These are phyloP conservation scores for Gnathonemus echidnorhynchus DNA, from an alignment of 2,113 vertebrate genomes.

Conservation along the genomic window DNA sequence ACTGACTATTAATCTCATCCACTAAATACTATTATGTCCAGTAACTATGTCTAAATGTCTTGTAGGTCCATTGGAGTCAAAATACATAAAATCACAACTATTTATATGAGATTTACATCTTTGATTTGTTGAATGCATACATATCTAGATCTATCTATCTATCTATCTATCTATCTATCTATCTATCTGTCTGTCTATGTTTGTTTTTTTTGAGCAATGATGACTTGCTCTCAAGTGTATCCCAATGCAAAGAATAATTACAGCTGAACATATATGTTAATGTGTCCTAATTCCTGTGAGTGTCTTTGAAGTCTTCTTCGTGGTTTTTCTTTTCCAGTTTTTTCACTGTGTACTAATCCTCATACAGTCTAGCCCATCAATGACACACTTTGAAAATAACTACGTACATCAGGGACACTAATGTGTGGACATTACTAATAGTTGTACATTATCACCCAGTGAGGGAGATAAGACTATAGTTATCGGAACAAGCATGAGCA, in stretches of 20 bases:
- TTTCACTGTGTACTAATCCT: background rate
- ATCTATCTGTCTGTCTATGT: background rate
- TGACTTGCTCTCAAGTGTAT: background rate
- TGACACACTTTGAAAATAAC: background rate
- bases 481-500: background rate
- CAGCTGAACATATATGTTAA: background rate
- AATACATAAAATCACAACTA: background rate
- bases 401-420: background rate
- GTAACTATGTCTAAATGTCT: background rate
- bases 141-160: background rate
- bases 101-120: background rate
- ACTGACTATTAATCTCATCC: background rate
- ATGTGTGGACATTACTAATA: background rate
- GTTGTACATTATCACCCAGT: background rate
- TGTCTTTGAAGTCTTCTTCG: background rate
- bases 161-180: too few relatives aligned
- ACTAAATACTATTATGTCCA: background rate
- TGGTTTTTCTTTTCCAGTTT: background rate
- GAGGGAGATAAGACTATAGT: background rate
- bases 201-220: background rate
- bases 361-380: background rate
- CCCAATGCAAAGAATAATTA: background rate
- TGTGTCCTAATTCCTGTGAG: background rate
- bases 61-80: background rate
- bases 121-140: background rate